Evolutionary conservation across 2,113 vertebrate genomes (phyloP).

Genomic region (Nothobranchius kuhntae): DNA sequence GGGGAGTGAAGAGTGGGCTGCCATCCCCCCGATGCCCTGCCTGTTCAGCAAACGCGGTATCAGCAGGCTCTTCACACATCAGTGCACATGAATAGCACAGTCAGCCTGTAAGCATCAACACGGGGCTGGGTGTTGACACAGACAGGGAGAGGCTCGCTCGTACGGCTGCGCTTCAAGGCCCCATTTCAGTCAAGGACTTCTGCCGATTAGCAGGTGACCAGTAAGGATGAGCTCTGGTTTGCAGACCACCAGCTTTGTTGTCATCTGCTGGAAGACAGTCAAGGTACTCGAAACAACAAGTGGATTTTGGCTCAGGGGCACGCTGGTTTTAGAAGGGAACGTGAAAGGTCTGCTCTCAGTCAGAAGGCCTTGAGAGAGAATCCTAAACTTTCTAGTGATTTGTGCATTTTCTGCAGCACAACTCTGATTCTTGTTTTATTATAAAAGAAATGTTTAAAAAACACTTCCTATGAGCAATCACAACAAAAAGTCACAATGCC

Average conservation of each 20-base stretch:
- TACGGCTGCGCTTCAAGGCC: constrained; percentile 55
- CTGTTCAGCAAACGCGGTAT: constrained; percentile 79
- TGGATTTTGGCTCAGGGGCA: constrained; percentile 26
- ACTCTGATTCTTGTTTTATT: not conserved
- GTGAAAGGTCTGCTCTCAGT: not conserved
- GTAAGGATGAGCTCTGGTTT: constrained; percentile 31
- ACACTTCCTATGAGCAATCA: too few species aligned
- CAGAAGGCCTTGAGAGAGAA: constrained; percentile 3
- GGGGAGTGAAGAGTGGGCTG: constrained; percentile 67
- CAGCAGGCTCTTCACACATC: constrained; percentile 80
- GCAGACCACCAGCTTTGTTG: constrained; percentile 26
- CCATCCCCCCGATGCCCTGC: constrained; percentile 68
- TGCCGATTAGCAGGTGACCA: constrained; percentile 60
- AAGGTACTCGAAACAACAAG: constrained; percentile 18
- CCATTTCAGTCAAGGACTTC: constrained; percentile 72
- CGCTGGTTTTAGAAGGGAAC: constrained; percentile 12
- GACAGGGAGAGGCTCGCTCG: constrained; percentile 64
- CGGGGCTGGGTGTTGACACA: constrained; percentile 75
- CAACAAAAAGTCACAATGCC: too few species aligned
- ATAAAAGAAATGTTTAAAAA: not conserved
- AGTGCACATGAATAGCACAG: constrained; percentile 78
- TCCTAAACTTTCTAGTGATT: constrained; percentile 6
- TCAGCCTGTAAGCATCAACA: constrained; percentile 77
- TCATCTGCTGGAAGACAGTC: constrained; percentile 16
- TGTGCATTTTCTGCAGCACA: constrained; percentile 1